phyloP scores from a whole-genome alignment of 2,113 vertebrate genomes.

The Eulemur rufifrons region DNA sequence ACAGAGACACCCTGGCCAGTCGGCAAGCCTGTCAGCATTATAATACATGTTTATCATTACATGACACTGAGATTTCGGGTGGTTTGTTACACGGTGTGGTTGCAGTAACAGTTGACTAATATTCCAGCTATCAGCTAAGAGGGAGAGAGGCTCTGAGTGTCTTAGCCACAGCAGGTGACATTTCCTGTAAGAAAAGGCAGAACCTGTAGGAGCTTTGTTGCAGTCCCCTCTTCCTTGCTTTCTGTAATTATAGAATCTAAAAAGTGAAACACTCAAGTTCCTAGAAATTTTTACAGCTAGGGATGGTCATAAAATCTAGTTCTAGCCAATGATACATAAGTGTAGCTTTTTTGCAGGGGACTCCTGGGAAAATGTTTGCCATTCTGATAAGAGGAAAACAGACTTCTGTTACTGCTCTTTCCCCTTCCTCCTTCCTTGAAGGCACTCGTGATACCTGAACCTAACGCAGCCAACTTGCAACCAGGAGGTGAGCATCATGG shows the following conservation, averaged over 20 bases:
- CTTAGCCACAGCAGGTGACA: neutral
- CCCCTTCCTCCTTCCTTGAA: neutral
- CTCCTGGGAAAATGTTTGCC: neutral
- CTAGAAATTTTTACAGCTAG: neutral
- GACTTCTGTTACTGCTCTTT: neutral
- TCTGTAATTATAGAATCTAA: neutral
- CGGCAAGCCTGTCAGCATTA: neutral
- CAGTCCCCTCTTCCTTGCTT: neutral
- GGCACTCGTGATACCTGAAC: neutral
- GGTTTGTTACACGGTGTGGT: neutral
- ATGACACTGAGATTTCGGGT: neutral
- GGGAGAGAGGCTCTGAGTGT: neutral
- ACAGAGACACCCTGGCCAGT: neutral
- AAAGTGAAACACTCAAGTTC: neutral
- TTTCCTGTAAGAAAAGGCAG: neutral
- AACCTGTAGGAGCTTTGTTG: neutral
- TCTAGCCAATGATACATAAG: neutral
- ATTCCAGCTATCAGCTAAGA: neutral
- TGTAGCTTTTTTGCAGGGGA: neutral
- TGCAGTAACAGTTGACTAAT: neutral
- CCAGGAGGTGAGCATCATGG: neutral
- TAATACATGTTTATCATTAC: neutral
- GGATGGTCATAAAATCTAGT: neutral
- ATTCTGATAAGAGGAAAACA: neutral
- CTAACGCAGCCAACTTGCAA: neutral